Evolutionary conservation across 35 echinoderm and acorn worm species (phyloP).

Genomic region (Diadema setosum): DNA sequence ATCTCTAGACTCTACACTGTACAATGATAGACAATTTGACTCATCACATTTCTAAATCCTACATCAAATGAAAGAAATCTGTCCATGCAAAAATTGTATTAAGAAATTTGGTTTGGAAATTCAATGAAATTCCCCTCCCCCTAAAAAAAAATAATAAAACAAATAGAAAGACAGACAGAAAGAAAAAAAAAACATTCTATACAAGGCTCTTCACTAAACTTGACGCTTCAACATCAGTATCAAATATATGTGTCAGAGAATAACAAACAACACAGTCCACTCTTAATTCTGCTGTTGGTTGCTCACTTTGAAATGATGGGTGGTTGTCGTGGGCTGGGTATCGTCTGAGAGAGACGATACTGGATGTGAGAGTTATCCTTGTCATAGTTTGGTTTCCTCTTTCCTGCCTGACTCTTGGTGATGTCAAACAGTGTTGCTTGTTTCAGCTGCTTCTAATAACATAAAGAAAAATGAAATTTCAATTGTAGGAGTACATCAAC

Average conservation of each 20-base stretch:
- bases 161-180: background rate
- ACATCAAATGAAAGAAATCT: too few relatives aligned
- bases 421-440: conserved; percentile 86
- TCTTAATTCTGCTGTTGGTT: too few relatives aligned
- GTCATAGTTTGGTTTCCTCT: conserved; percentile 54
- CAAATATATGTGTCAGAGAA: background rate
- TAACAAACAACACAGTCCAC: background rate
- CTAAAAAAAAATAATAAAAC: background rate
- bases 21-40: too few relatives aligned
- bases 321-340: conserved; percentile 60
- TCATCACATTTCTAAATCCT: too few relatives aligned
- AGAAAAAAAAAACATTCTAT: too few relatives aligned
- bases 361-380: conserved; percentile 54
- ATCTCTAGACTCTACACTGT: too few relatives aligned
- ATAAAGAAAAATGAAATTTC: background rate
- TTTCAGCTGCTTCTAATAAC: conserved; percentile 52
- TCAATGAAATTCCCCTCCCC: too few relatives aligned
- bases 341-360: conserved; percentile 18
- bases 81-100: too few relatives aligned
- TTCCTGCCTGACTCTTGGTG: conserved; percentile 25
- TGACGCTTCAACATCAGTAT: too few relatives aligned
- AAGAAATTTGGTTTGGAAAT: too few relatives aligned
- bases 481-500: background rate
- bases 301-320: conserved; percentile 81
- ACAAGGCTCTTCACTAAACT: too few relatives aligned